Conservation (phyloP, 1,140 invertebrate genomes). For the Sarcophaga bullata region DNA sequence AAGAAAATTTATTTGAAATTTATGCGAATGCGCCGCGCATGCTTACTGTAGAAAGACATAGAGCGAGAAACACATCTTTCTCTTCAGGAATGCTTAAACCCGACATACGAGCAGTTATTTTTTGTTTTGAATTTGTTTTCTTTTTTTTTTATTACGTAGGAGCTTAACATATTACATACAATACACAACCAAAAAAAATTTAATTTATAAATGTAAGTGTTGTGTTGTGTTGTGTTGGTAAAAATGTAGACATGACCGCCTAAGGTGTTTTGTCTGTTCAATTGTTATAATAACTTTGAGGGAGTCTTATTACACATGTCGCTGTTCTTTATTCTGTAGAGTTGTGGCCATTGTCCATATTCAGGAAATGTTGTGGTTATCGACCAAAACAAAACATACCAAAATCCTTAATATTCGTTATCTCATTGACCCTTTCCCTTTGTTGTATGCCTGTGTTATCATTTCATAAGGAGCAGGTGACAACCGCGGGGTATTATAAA, state of each 20-base stretch:
- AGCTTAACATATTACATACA: neutral
- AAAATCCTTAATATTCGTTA: conserved; percentile 48
- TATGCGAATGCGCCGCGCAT: conserved; percentile 51
- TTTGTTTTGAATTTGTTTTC: too few relatives aligned
- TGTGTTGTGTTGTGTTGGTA: neutral
- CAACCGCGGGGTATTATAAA: conserved; percentile 50
- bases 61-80: conserved; percentile 23
- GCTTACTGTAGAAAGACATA: neutral
- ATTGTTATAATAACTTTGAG: neutral
- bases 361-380: conserved; percentile 36
- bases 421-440: neutral
- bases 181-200: neutral
- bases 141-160: conserved; percentile 25
- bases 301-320: neutral
- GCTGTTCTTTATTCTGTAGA: neutral
- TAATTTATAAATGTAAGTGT: neutral
- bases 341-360: neutral
- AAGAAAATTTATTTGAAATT: conserved; percentile 64
- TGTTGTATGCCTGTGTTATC: neutral
- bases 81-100: neutral
- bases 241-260: neutral
- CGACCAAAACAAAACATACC: conserved; percentile 27
- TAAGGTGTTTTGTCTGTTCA: conserved; percentile 26
- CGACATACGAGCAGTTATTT: too few relatives aligned
- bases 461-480: conserved; percentile 47